Evolutionary conservation across 1,140 invertebrate genomes (phyloP).

Genomic region (Calliopsis andreniformis): DNA sequence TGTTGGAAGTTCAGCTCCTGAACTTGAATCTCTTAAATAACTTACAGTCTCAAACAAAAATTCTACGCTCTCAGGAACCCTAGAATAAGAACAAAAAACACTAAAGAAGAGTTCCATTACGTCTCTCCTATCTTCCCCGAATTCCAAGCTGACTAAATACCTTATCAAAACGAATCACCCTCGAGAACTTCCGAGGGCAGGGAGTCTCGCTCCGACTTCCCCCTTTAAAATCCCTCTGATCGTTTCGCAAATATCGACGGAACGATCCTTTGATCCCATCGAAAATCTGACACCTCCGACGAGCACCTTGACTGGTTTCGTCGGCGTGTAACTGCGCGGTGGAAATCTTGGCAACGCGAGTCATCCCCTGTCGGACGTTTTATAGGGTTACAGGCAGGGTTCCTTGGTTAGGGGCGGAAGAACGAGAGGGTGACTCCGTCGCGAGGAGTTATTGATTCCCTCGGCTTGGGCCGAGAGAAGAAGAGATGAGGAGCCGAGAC

Average conservation of each 20-base stretch:
- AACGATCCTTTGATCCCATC: not conserved
- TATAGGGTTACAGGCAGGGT: slow-evolving; percentile 61
- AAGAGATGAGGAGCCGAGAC: slow-evolving; percentile 58
- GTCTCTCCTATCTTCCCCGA: too few species aligned
- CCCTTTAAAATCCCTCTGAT: slow-evolving; percentile 3
- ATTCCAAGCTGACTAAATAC: too few species aligned
- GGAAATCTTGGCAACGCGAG: slow-evolving; percentile 10
- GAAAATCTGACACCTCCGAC: slow-evolving; percentile 13
- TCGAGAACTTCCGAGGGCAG: too few species aligned
- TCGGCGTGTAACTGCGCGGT: not conserved
- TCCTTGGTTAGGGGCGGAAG: slow-evolving; percentile 66
- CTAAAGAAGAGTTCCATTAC: too few species aligned
- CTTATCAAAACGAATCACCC: too few species aligned
- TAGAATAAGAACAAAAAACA: too few species aligned
- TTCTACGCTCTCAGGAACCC: too few species aligned
- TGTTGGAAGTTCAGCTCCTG: too few species aligned
- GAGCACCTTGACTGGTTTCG: not conserved
- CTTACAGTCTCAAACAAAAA: too few species aligned
- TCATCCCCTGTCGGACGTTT: slow-evolving; percentile 53
- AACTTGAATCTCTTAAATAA: too few species aligned
- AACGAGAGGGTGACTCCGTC: slow-evolving; percentile 68
- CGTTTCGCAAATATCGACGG: not conserved
- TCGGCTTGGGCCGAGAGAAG: slow-evolving; percentile 59
- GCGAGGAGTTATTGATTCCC: slow-evolving; percentile 78
- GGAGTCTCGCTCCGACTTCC: not conserved